Percentiles rank a stretch among this genome's conserved stretches.
Conservation (phyloP, 2,113 vertebrate species). For the Strix aluco region DNA sequence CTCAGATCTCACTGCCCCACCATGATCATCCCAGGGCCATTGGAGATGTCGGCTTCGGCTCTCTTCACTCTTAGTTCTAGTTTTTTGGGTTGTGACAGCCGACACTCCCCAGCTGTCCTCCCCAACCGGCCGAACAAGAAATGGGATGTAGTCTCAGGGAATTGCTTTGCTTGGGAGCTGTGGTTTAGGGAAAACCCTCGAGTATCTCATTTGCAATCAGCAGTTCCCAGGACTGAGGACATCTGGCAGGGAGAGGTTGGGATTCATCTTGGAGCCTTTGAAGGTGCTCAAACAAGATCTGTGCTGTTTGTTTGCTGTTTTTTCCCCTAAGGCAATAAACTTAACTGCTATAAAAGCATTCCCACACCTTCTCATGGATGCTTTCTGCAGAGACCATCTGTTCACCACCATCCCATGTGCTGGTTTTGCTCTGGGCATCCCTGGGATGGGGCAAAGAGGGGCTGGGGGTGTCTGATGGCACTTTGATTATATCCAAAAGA, state of each 20-base stretch:
- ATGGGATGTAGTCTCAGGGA: neutral
- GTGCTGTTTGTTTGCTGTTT: neutral
- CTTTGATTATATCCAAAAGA: neutral
- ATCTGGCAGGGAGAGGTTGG: neutral
- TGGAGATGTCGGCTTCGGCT: neutral
- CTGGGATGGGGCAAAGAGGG: neutral
- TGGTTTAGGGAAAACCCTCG: neutral
- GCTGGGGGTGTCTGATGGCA: neutral
- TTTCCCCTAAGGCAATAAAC: neutral
- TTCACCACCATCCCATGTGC: accelerated
- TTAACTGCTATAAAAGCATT: neutral
- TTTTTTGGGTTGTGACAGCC: neutral
- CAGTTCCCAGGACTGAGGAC: neutral
- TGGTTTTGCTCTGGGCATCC: accelerated
- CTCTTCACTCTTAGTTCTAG: neutral
- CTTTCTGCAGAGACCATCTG: neutral
- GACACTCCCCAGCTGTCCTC: neutral
- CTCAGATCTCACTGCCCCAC: accelerated
- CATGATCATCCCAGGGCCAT: neutral
- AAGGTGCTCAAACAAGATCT: neutral
- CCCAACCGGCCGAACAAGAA: neutral
- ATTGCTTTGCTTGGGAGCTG: neutral
- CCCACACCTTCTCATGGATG: neutral
- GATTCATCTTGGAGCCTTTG: neutral
- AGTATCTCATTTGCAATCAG: neutral